Evolutionary conservation across 1,140 invertebrate genomes (phyloP).

Genomic region (Caenorhabditis latens): DNA sequence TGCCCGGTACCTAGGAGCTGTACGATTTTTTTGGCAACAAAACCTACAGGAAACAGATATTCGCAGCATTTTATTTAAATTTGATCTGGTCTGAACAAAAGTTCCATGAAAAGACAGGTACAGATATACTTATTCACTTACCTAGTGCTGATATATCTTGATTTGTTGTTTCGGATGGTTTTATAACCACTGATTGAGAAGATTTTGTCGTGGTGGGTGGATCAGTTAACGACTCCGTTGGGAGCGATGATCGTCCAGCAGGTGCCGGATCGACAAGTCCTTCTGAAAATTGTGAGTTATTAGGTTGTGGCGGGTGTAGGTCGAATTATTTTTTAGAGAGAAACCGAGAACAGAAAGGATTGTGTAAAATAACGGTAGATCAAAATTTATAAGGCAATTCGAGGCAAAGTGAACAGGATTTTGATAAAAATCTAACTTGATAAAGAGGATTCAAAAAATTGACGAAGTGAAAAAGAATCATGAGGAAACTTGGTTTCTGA

Average conservation of each 20-base stretch:
- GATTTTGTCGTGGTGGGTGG: neutral
- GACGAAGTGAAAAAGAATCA: too few relatives aligned
- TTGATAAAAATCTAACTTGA: too few relatives aligned
- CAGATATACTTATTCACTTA: neutral
- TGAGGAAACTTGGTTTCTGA: too few relatives aligned
- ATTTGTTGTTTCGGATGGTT: constrained; percentile 28
- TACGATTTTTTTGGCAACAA: neutral
- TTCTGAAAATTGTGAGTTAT: neutral
- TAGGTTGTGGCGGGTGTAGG: neutral
- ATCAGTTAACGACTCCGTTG: constrained; percentile 12
- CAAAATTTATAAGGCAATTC: neutral
- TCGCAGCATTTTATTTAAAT: too few relatives aligned
- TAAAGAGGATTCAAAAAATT: too few relatives aligned
- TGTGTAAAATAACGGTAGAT: neutral
- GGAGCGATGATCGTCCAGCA: constrained; percentile 31
- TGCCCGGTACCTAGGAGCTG: neutral
- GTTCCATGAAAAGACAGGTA: neutral
- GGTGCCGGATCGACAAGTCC: constrained; percentile 8
- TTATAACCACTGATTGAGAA: constrained; percentile 15
- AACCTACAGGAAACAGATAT: too few relatives aligned
- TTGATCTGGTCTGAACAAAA: neutral
- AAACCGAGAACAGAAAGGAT: neutral
- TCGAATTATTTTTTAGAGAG: neutral
- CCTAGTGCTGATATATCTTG: neutral
- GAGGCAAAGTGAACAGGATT: too few relatives aligned